phyloP scores from a whole-genome alignment of 2,113 vertebrate genomes.

The Catagonus wagneri region DNA sequence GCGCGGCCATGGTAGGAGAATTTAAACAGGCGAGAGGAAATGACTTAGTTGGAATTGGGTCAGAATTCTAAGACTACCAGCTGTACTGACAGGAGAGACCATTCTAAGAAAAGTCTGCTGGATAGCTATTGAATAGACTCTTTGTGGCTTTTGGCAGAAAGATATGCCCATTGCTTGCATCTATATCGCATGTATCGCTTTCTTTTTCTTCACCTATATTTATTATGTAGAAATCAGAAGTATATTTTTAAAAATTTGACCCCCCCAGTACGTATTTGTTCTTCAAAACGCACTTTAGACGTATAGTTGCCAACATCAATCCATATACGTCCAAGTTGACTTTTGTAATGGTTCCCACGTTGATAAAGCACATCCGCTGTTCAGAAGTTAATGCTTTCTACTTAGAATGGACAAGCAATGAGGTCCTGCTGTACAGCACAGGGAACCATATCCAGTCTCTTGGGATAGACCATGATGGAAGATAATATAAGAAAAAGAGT shows the following conservation, averaged over 20 bases:
- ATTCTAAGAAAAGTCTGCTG: background rate
- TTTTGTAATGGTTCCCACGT: background rate
- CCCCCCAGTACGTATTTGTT: background rate
- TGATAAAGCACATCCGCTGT: background rate
- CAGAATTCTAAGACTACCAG: slow-evolving; percentile 46
- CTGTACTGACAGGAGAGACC: background rate
- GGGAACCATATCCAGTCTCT: too few species aligned
- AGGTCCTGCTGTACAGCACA: too few species aligned
- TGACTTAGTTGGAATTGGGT: slow-evolving; percentile 63
- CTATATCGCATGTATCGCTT: background rate
- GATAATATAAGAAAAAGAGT: too few species aligned
- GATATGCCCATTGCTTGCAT: background rate
- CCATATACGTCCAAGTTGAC: background rate
- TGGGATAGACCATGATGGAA: too few species aligned
- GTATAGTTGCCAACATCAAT: background rate
- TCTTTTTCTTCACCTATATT: background rate
- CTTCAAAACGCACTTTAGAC: background rate
- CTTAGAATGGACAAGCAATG: too few species aligned
- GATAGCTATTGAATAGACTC: background rate
- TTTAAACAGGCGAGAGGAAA: slow-evolving; percentile 56
- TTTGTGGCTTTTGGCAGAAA: slow-evolving; percentile 4
- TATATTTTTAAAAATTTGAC: background rate
- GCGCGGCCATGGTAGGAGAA: background rate
- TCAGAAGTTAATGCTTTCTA: background rate
- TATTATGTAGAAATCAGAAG: slow-evolving; percentile 12